Conservation (phyloP, 2,888 invertebrate species). For the Cosmopolites sordidus region DNA sequence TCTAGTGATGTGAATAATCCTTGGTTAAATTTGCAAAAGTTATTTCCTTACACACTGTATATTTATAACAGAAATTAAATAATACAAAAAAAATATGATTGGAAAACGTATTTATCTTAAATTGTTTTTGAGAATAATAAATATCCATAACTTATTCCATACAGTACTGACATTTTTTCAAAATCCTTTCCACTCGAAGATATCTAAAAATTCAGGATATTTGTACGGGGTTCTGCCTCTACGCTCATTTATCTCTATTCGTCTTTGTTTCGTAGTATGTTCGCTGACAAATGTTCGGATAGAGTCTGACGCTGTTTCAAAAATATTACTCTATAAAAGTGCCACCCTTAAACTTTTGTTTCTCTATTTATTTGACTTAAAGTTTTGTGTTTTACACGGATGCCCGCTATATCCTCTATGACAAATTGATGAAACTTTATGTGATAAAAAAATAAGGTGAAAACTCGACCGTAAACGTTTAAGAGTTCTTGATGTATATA, state of each 20-base stretch:
- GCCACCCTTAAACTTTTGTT: constrained; percentile 3
- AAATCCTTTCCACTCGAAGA: constrained; percentile 6
- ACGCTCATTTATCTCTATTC: constrained; percentile 22
- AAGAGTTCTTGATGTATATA: too few relatives aligned
- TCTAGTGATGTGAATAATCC: too few relatives aligned
- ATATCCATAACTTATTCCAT: constrained; percentile 13
- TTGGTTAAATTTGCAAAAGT: too few relatives aligned
- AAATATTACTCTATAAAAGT: constrained; percentile 21
- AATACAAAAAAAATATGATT: too few relatives aligned
- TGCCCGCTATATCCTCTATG: too few relatives aligned
- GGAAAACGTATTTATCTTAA: too few relatives aligned
- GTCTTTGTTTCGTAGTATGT: constrained; percentile 18
- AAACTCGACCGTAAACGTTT: too few relatives aligned
- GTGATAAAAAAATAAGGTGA: too few relatives aligned
- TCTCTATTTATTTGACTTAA: constrained; percentile 1
- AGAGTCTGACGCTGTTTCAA: constrained; percentile 10
- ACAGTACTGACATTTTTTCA: constrained; percentile 12
- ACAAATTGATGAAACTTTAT: too few relatives aligned
- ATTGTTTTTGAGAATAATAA: not conserved
- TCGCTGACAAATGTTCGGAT: constrained; percentile 17
- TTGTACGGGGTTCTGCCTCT: constrained; percentile 12
- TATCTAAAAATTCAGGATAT: constrained; percentile 20
- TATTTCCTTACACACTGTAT: too few relatives aligned
- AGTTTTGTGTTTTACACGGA: not conserved
- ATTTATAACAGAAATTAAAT: too few relatives aligned